A percentile compares a stretch with the other conserved stretches of the same genome.
These are phyloP conservation scores for Drosophila elegans DNA, from an alignment of 1,140 invertebrate species.

Conservation along the genomic window DNA sequence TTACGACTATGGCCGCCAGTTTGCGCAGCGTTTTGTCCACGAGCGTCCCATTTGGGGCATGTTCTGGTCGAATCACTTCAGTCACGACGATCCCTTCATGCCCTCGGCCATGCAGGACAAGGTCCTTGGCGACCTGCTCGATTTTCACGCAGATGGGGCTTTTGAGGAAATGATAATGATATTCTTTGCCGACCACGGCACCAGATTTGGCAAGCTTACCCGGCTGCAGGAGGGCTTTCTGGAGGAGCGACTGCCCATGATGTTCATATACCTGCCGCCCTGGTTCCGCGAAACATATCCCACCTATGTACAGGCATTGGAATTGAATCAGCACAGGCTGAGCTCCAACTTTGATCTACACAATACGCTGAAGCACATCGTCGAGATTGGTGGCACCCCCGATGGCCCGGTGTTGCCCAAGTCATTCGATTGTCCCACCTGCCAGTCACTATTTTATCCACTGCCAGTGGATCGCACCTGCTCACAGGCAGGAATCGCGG, in stretches of 20 bases:
- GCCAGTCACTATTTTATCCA: slow-evolving; percentile 88
- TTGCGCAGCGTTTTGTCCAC: slow-evolving; percentile 81
- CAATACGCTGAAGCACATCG: slow-evolving; percentile 86
- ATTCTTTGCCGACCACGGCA: slow-evolving; percentile 96
- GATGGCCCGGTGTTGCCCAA: slow-evolving; percentile 23
- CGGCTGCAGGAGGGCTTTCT: slow-evolving; percentile 88
- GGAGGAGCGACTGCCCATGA: slow-evolving; percentile 96
- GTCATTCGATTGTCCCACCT: slow-evolving; percentile 86
- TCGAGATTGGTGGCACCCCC: slow-evolving; percentile 66
- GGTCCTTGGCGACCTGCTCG: slow-evolving; percentile 86
- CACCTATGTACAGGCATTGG: slow-evolving; percentile 88
- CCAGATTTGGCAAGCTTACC: slow-evolving; percentile 92
- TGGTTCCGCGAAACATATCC: slow-evolving; percentile 89
- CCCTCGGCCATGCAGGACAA: slow-evolving; percentile 88
- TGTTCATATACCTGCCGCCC: slow-evolving; percentile 91
- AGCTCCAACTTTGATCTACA: slow-evolving; percentile 94
- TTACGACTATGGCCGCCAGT: slow-evolving; percentile 86
- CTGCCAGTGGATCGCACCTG: slow-evolving; percentile 89
- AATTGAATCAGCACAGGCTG: slow-evolving; percentile 89
- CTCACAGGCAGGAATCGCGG: slow-evolving; percentile 88
- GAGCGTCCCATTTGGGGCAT: slow-evolving; percentile 89
- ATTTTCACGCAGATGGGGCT: slow-evolving; percentile 86
- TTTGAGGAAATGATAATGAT: slow-evolving; percentile 90
- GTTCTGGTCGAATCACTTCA: slow-evolving; percentile 91
- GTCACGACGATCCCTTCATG: slow-evolving; percentile 91